Conservation (phyloP, 2,797 vertebrate species). For the Pseudomugil gertrudae region DNA sequence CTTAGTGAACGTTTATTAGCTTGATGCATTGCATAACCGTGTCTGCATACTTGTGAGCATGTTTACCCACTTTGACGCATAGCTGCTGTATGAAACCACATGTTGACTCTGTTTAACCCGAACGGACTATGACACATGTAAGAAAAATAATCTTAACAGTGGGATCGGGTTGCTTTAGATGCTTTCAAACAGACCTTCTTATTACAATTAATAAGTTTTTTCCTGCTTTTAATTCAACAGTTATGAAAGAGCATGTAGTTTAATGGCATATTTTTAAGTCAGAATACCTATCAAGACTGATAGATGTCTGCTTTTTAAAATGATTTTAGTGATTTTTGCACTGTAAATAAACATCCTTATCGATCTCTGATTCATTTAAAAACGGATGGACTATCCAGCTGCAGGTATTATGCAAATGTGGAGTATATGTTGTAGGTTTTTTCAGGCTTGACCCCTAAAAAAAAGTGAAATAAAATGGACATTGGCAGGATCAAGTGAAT, state of each 20-base stretch:
- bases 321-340: no score
- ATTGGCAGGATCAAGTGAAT: background rate
- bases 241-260: no score
- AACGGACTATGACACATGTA: background rate
- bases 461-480: background rate
- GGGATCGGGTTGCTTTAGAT: background rate
- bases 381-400: background rate
- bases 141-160: background rate
- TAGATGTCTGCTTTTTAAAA: no score
- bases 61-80: background rate
- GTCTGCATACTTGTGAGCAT: background rate
- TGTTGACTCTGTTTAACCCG: background rate
- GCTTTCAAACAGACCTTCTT: no score
- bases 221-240: no score
- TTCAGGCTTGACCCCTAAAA: background rate
- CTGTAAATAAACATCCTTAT: no score
- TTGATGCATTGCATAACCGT: background rate
- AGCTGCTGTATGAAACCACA: background rate
- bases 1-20: background rate
- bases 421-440: background rate
- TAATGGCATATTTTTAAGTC: no score
- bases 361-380: no score
- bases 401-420: no score
- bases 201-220: no score
- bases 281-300: no score